phyloP scores from a whole-genome alignment of 1,140 invertebrate species.

The Ostrea edulis region DNA sequence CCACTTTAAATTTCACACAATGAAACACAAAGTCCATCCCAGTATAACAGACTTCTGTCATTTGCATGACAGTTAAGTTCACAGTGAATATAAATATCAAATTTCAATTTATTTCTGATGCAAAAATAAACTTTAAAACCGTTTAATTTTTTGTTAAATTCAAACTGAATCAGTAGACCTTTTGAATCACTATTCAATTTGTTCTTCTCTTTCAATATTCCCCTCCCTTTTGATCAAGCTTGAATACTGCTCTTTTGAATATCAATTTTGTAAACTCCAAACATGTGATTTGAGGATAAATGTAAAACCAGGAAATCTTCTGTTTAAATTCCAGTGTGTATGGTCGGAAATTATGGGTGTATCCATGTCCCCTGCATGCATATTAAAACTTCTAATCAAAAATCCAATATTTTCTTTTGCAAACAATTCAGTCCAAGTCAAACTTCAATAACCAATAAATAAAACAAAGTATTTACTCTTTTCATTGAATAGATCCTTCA shows the following conservation, averaged over 20 bases:
- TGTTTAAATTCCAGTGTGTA: neutral
- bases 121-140: neutral
- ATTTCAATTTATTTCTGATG: neutral
- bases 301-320: constrained; percentile 4
- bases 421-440: neutral
- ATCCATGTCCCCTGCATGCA: too few species aligned
- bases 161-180: neutral
- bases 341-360: too few species aligned
- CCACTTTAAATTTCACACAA: neutral
- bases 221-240: neutral
- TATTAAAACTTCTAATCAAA: neutral
- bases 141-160: neutral
- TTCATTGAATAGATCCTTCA: constrained; percentile 13
- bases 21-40: neutral
- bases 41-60: neutral
- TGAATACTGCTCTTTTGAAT: neutral
- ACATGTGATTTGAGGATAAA: neutral
- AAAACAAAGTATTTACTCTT: constrained; percentile 20
- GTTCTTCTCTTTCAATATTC: neutral
- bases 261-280: neutral
- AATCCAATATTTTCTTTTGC: constrained; percentile 16
- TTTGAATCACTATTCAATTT: neutral
- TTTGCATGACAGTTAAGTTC: neutral
- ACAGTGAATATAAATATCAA: neutral
- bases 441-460: constrained; percentile 21